Conservation (phyloP, 2,888 invertebrate species). For the Sympetrum striolatum region DNA sequence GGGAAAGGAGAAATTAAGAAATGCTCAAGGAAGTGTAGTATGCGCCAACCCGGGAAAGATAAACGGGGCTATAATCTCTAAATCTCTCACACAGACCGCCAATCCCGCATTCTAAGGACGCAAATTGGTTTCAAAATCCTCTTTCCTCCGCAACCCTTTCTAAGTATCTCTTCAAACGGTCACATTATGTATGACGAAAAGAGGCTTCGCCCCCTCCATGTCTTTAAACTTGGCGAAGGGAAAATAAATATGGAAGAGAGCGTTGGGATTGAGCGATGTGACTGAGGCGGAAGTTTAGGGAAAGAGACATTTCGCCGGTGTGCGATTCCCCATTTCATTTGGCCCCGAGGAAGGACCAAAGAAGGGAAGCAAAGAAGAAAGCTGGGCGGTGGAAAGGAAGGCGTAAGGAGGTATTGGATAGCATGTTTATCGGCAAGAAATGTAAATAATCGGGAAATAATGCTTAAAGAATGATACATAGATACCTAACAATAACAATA, state of each 20-base stretch:
- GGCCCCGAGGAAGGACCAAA: background rate
- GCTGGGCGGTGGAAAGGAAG: background rate
- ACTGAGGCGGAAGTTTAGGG: constrained; percentile 8
- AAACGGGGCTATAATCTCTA: background rate
- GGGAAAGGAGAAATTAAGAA: background rate
- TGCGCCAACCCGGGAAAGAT: background rate
- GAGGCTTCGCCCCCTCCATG: background rate
- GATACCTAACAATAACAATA: too few species aligned
- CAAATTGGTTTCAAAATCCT: background rate
- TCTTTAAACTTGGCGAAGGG: background rate
- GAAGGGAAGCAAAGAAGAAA: background rate
- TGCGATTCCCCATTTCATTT: background rate
- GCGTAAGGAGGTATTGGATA: background rate
- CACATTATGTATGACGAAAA: background rate
- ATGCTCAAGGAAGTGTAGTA: background rate
- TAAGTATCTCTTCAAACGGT: background rate
- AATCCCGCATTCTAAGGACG: background rate
- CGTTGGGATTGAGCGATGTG: constrained; percentile 15
- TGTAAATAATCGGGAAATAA: too few species aligned
- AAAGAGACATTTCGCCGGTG: background rate
- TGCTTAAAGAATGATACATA: too few species aligned
- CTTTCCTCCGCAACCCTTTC: background rate
- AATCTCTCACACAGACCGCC: background rate
- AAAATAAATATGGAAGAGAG: constrained; percentile 26
- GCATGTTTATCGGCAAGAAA: background rate